Conservation (phyloP, 2,888 invertebrate genomes). For the Autographa pulchrina region DNA sequence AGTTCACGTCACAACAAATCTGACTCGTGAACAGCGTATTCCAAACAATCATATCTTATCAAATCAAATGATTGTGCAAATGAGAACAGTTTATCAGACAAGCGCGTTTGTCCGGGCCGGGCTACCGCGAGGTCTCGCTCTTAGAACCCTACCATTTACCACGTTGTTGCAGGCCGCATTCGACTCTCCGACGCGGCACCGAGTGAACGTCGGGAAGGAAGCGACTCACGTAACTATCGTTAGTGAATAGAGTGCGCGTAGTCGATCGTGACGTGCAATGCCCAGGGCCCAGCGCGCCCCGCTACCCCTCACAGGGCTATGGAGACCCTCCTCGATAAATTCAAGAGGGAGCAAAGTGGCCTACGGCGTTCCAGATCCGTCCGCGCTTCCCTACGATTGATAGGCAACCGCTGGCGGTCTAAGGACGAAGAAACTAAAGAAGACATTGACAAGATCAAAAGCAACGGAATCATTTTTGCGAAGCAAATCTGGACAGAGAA, state of each 20-base stretch:
- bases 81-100: slow-evolving; percentile 82
- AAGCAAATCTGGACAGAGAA: slow-evolving; percentile 84
- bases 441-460: slow-evolving; percentile 77
- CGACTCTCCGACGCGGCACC: slow-evolving; percentile 79
- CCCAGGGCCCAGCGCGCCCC: slow-evolving; percentile 81
- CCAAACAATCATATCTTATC: slow-evolving; percentile 85
- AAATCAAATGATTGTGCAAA: slow-evolving; percentile 84
- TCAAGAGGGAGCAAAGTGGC: slow-evolving; percentile 86
- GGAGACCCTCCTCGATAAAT: slow-evolving; percentile 87
- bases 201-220: slow-evolving; percentile 86
- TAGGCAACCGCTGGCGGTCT: slow-evolving; percentile 90
- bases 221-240: slow-evolving; percentile 86
- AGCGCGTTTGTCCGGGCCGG: slow-evolving; percentile 71
- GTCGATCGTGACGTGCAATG: slow-evolving; percentile 86
- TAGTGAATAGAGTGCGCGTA: slow-evolving; percentile 87
- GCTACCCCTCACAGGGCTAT: slow-evolving; percentile 84
- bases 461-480: slow-evolving; percentile 78
- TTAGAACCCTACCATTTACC: slow-evolving; percentile 75
- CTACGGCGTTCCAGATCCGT: slow-evolving; percentile 92
- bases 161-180: slow-evolving; percentile 82
- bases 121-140: slow-evolving; percentile 74
- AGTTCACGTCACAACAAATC: slow-evolving; percentile 84
- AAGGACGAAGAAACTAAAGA: slow-evolving; percentile 81
- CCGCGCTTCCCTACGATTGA: slow-evolving; percentile 91
- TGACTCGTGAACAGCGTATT: slow-evolving; percentile 80